Base-by-base conservation (phyloP, 2,888 invertebrate genomes). In the Trissonchulus sp. region DNA sequence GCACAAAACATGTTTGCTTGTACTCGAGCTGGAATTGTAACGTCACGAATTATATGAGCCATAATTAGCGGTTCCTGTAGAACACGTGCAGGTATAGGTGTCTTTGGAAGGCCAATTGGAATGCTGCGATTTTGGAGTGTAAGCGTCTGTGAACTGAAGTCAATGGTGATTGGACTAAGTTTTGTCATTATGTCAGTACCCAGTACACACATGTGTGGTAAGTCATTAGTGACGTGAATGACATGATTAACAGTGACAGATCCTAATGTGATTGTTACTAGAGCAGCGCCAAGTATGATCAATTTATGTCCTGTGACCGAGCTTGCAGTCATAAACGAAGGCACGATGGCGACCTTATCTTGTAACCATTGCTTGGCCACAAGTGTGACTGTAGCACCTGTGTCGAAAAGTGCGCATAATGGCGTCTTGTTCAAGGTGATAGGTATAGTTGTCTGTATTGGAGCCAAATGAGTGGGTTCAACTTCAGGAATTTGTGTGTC, bases 371-470 rank as follows among this genome's bases (percentile, higher is more conserved):
- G n/a, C n/a, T n/a, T n/a, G n/a, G n/a, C n/a, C 34, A 65, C 34
- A 30, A 65, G n/a, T 65, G 65, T 31, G 28, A 65, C 34, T n/a
- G 28, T 8, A 30, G 65, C 65, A 30, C 65, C 65, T 8, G 65
- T 65, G n/a, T 65, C 65, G 15, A 65, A 15, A 8, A 65, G 65
- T 65, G 65, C 65, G 65, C n/a, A n/a, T 34, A 65, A 18, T 65
- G 31, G 18, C 15, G n/a, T 30, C 28, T 34, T 34, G 65, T 65
- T 65, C 8, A 65, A 30, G 34, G 8, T 15, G 15, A 65, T 34
- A 65, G n/a, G 8, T 15, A 65, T 30, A 15, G 65, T 65, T 31
- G 31, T 34, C 31, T 65, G 31, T n/a, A n/a, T n/a, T n/a, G n/a
- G n/a, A n/a, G n/a, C n/a, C n/a, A n/a, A n/a, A n/a, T n/a, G n/a